Percentiles rank a stretch among this genome's conserved stretches.
Conservation (phyloP, 2,888 invertebrate species). For the Drosophila macrothrix region DNA sequence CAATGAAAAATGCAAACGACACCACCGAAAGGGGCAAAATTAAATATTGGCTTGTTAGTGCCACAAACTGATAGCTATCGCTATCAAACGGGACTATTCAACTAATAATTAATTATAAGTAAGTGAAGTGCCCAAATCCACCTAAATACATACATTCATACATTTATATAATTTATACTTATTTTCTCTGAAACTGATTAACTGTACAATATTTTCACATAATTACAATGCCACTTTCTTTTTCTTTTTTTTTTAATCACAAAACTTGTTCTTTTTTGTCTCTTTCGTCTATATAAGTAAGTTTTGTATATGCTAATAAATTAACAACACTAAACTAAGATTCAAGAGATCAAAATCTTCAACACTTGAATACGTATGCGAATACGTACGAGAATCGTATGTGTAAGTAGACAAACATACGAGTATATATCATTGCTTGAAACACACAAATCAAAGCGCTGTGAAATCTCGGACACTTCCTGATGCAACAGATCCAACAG, state of each 20-base stretch:
- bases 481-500: slow-evolving; percentile 42
- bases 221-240: slow-evolving; percentile 24
- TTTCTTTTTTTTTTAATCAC: neutral
- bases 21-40: slow-evolving; percentile 4
- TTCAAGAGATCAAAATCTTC: slow-evolving; percentile 48
- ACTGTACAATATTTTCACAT: neutral
- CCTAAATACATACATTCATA: neutral
- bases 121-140: neutral
- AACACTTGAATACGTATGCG: slow-evolving; percentile 18
- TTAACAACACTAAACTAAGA: slow-evolving; percentile 50
- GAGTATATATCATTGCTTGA: slow-evolving; percentile 55
- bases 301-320: slow-evolving; percentile 49
- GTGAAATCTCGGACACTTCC: slow-evolving; percentile 51
- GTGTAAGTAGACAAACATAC: neutral
- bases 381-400: slow-evolving; percentile 10
- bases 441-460: slow-evolving; percentile 60
- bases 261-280: slow-evolving; percentile 13
- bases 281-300: slow-evolving; percentile 7
- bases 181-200: neutral
- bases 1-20: slow-evolving; percentile 24
- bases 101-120: neutral
- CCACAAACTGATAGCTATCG: neutral
- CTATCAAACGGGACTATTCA: neutral
- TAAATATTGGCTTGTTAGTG: slow-evolving; percentile 14
- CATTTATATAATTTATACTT: neutral